phyloP scores from a whole-genome alignment of 2,888 invertebrate genomes.

The Trypoxylon attenuatum region DNA sequence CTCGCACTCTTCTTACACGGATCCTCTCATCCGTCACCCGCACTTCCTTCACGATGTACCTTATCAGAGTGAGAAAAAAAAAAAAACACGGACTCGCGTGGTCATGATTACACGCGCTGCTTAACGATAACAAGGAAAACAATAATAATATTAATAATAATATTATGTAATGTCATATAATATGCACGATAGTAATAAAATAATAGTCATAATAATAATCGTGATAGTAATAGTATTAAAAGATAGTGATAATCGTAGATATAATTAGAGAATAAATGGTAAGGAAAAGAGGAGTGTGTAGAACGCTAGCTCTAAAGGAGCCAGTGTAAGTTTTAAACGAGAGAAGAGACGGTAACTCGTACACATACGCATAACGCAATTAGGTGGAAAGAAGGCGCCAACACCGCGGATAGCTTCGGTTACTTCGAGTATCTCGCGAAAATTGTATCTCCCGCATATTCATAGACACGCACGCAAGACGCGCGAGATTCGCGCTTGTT shows the following conservation, averaged over 20 bases:
- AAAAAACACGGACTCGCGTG: neutral
- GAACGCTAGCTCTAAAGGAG: no score
- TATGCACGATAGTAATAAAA: constrained; percentile 20
- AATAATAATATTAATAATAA: constrained; percentile 38
- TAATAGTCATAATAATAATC: no score
- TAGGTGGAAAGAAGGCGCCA: constrained; percentile 8
- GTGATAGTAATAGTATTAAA: constrained; percentile 36
- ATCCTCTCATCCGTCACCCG: neutral
- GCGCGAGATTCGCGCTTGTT: constrained; percentile 13
- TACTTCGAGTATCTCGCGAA: neutral
- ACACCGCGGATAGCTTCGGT: constrained; percentile 1
- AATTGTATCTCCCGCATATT: neutral
- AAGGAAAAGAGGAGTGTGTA: neutral
- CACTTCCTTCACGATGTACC: constrained; percentile 23
- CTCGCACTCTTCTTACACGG: constrained; percentile 10
- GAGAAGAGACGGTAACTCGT: constrained; percentile 45
- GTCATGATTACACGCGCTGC: constrained; percentile 12
- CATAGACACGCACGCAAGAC: neutral
- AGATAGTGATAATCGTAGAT: constrained; percentile 24
- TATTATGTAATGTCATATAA: constrained; percentile 42
- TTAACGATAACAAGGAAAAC: constrained; percentile 28
- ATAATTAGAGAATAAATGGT: constrained; percentile 6
- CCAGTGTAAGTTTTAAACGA: constrained; percentile 23
- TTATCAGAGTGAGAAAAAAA: constrained; percentile 5
- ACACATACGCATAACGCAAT: constrained; percentile 32